A percentile compares a stretch with the other conserved stretches of the same genome.
These are phyloP conservation scores for Euura lappo DNA, from an alignment of 1,140 invertebrate genomes.

Conservation along the genomic window DNA sequence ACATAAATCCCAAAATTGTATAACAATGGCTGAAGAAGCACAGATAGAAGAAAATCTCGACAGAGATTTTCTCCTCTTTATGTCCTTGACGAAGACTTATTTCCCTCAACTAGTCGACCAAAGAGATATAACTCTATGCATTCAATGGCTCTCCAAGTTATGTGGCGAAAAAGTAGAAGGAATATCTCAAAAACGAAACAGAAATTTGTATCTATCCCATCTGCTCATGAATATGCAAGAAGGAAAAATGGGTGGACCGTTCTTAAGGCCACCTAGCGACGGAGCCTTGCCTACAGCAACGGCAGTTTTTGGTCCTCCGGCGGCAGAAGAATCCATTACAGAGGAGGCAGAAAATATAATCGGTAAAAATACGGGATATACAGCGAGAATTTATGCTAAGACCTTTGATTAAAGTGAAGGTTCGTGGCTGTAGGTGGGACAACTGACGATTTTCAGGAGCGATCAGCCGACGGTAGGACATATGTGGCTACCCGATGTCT, in stretches of 20 bases:
- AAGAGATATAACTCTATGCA: constrained; percentile 28
- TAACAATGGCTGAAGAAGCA: constrained; percentile 30
- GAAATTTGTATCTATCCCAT: constrained; percentile 54
- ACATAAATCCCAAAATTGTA: not conserved
- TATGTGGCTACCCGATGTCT: constrained; percentile 52
- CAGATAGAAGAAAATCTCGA: constrained; percentile 50
- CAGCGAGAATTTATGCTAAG: constrained; percentile 10
- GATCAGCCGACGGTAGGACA: constrained; percentile 44
- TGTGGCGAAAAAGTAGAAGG: constrained; percentile 43
- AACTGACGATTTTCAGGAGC: constrained; percentile 29
- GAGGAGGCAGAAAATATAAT: constrained; percentile 6
- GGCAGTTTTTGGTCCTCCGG: constrained; percentile 33
- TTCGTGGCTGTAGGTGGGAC: constrained; percentile 29
- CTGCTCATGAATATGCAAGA: constrained; percentile 51
- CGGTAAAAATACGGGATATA: constrained; percentile 15
- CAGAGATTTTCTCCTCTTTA: constrained; percentile 53
- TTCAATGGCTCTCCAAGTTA: constrained; percentile 51
- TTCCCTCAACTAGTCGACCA: constrained; percentile 34
- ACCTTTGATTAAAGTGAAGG: constrained; percentile 19
- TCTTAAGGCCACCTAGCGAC: constrained; percentile 39
- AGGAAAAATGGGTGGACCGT: constrained; percentile 44
- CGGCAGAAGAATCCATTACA: not conserved
- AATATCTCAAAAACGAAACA: constrained; percentile 44
- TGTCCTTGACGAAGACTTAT: constrained; percentile 47
- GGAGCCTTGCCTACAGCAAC: constrained; percentile 41